Percentiles rank a stretch among this genome's conserved stretches.
Conservation (phyloP, 1,140 invertebrate genomes). For the Nylanderia fulva region DNA sequence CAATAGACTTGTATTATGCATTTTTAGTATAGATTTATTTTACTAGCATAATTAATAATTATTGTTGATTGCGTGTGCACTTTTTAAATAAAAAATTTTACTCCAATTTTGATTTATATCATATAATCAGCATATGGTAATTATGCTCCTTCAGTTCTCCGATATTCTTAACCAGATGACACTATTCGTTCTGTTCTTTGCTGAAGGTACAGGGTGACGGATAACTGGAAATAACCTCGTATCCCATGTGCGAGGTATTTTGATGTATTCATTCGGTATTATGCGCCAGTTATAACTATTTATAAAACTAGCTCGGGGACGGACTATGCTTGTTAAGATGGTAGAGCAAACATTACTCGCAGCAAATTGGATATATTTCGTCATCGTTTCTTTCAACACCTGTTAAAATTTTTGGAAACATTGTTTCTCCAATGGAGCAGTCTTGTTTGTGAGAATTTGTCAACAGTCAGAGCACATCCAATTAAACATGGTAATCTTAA, state of each 20-base stretch:
- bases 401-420: neutral
- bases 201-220: slow-evolving; percentile 17
- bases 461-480: neutral
- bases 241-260: slow-evolving; percentile 32
- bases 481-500: slow-evolving; percentile 63
- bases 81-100: no score
- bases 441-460: slow-evolving; percentile 35
- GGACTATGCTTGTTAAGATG: slow-evolving; percentile 65
- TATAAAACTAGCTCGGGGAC: slow-evolving; percentile 69
- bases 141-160: no score
- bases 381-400: slow-evolving; percentile 13
- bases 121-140: no score
- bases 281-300: slow-evolving; percentile 70
- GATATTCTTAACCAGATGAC: no score
- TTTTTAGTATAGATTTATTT: no score
- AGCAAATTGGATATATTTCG: slow-evolving; percentile 36
- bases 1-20: no score
- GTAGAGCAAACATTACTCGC: slow-evolving; percentile 35
- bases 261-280: slow-evolving; percentile 46
- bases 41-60: no score
- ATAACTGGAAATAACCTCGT: slow-evolving; percentile 68
- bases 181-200: neutral
- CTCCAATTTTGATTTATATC: no score
- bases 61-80: no score
- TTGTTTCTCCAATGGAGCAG: slow-evolving; percentile 35